Percentiles rank a stretch among this genome's conserved stretches.
These are phyloP conservation scores for Apogon talboti DNA, from an alignment of 2,797 vertebrate genomes.

Conservation along the genomic window DNA sequence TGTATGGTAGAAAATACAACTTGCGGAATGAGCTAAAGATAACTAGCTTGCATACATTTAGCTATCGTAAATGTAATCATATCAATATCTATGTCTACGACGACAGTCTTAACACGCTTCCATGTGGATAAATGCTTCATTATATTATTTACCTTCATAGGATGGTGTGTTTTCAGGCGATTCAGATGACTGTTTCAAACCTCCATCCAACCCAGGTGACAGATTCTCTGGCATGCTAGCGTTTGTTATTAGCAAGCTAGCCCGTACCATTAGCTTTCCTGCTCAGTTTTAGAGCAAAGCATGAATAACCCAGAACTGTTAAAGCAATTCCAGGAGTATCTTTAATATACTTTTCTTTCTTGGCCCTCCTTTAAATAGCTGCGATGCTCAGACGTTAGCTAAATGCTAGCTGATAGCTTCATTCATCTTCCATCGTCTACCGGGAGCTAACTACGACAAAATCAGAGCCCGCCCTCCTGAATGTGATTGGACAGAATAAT, in stretches of 20 bases:
- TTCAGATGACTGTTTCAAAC: constrained; percentile 28
- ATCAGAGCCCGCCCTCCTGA: not conserved
- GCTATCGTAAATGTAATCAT: not conserved
- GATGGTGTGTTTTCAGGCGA: not conserved
- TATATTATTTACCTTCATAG: constrained; percentile 14
- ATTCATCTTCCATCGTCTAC: constrained; percentile 24
- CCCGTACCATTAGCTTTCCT: not conserved
- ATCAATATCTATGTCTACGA: not conserved
- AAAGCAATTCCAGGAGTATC: not conserved
- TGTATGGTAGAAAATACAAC: not conserved
- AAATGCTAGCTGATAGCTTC: constrained; percentile 16
- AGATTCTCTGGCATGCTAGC: constrained; percentile 58
- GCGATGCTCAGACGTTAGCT: not conserved
- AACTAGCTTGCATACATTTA: constrained; percentile 12
- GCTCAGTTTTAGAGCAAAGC: not conserved
- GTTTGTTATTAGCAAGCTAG: constrained; percentile 52
- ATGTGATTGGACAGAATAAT: constrained; percentile 55
- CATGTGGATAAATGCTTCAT: not conserved
- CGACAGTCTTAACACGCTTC: fast-evolving
- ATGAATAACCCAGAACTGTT: not conserved
- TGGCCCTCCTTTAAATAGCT: not conserved
- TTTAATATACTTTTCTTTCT: not conserved
- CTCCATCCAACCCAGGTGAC: constrained; percentile 3
- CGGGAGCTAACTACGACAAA: constrained; percentile 31
- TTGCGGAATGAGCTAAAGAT: constrained; percentile 1